A percentile compares a stretch with the other conserved stretches of the same genome.
These are phyloP conservation scores for Tretioscincus oriximinensis DNA, from an alignment of 2,113 vertebrate genomes.

Conservation along the genomic window DNA sequence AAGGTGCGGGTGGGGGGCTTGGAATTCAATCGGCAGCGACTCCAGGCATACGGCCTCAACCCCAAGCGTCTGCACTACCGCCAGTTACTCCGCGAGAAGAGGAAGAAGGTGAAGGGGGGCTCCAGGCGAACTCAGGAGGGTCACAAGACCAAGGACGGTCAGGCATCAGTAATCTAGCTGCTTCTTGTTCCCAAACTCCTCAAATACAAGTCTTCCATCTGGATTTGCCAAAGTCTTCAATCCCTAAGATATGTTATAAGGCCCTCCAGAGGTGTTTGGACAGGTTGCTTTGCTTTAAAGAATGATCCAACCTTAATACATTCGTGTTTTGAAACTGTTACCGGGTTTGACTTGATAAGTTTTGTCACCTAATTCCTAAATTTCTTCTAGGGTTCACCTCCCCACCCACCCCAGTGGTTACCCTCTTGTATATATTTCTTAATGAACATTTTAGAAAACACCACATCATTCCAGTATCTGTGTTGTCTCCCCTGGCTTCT, in stretches of 20 bases:
- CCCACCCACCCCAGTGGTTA: no score
- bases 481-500: background rate
- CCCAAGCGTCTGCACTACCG: conserved; percentile 83
- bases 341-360: background rate
- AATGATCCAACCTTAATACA: background rate
- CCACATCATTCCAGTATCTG: background rate
- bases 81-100: conserved; percentile 72
- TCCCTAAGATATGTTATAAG: background rate
- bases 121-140: conserved; percentile 6
- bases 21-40: conserved; percentile 82
- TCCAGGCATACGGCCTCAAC: conserved; percentile 87
- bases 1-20: conserved; percentile 75
- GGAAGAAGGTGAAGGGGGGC: background rate
- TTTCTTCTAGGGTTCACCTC: background rate
- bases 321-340: no score
- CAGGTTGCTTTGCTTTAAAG: background rate
- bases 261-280: background rate
- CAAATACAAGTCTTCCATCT: no score
- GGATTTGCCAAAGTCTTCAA: no score
- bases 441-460: background rate
- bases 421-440: background rate
- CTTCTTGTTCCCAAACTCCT: no score
- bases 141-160: fast-evolving
- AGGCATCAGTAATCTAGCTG: background rate
- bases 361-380: background rate